These are phyloP conservation scores for Corvus hawaiiensis DNA, from an alignment of 2,113 vertebrate species.

Conservation along the genomic window DNA sequence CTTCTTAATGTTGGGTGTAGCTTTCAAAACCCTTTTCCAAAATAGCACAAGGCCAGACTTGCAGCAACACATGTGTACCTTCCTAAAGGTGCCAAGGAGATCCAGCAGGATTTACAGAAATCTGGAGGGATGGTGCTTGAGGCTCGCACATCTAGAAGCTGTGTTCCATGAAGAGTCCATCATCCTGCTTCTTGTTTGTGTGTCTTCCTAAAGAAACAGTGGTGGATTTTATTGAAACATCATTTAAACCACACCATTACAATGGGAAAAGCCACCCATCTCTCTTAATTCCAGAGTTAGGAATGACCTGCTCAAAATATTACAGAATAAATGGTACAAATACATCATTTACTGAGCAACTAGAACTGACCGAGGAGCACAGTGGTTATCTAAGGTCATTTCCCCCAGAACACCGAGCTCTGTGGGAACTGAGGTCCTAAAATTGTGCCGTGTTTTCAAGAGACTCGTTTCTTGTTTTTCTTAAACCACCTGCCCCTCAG, in stretches of 20 bases:
- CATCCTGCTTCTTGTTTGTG: not conserved
- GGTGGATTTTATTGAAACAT: not conserved
- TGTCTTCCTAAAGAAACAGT: not conserved
- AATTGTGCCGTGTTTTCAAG: not conserved
- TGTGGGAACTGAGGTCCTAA: not conserved
- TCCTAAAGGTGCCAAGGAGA: not conserved
- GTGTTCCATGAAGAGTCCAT: rapidly evolving
- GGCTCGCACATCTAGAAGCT: not conserved
- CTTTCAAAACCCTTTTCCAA: not conserved
- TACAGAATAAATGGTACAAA: not conserved
- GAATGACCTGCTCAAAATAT: not conserved
- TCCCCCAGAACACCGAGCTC: not conserved
- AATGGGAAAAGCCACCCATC: not conserved
- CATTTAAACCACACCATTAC: not conserved
- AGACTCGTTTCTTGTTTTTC: not conserved
- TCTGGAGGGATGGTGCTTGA: not conserved
- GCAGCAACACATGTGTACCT: not conserved
- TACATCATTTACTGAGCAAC: not conserved
- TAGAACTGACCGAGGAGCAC: not conserved
- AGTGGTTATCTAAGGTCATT: not conserved
- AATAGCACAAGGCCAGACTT: not conserved
- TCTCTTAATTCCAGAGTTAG: not conserved
- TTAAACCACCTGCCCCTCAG: not conserved
- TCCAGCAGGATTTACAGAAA: not conserved
- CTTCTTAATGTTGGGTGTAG: not conserved